Evolutionary conservation across 2,113 vertebrate species (phyloP), one percentile per base, ranked within the genome.

Genomic region (Alethe castanea): DNA sequence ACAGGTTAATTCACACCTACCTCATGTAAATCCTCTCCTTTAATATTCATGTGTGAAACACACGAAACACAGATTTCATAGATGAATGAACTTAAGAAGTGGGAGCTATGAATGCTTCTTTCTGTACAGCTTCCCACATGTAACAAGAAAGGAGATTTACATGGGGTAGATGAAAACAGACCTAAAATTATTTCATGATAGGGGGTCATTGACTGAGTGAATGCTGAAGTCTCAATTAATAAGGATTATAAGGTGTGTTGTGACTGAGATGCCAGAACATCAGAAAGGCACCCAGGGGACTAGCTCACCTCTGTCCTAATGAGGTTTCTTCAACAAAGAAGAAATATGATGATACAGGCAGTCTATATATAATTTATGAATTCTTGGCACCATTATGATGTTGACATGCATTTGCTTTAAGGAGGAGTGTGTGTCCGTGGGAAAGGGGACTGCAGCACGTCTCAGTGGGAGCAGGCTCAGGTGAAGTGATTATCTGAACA

Each of bases 281-380:
- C 53, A 96, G 57, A 87, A 78, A 86, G 69, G 70, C 60, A 84
- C 57, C 44, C 87, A 47, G 20, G 69, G 44, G 78, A 79, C 35
- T 7, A 71, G 33, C 70, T 81, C 61, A 87, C 78, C 81, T 90
- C 87, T 54, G 16, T 56, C 36, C 70, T 93, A 88, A 91, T 48
- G 40, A 96, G 52, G 36, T 66, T 94, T 85, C 67, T 74, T 80
- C 45, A n/a, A 80, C 69, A 92, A 86, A 90, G 44, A 23, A 87
- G 54, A 88, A 92, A 69, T 76, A 57, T 1, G 40, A 85, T 42
- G 92, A 92, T 57, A 60, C 18, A 65, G 33, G 50, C 73, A 72
- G 28, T 40, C 78, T 47, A 45, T 61, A 87, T 79, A 85, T 90
- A 92, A 94, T 90, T 90, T 88, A 92, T 76, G 81, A 92, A 88